Base-by-base conservation (phyloP, 2,113 vertebrate genomes). In the Misgurnus anguillicaudatus region DNA sequence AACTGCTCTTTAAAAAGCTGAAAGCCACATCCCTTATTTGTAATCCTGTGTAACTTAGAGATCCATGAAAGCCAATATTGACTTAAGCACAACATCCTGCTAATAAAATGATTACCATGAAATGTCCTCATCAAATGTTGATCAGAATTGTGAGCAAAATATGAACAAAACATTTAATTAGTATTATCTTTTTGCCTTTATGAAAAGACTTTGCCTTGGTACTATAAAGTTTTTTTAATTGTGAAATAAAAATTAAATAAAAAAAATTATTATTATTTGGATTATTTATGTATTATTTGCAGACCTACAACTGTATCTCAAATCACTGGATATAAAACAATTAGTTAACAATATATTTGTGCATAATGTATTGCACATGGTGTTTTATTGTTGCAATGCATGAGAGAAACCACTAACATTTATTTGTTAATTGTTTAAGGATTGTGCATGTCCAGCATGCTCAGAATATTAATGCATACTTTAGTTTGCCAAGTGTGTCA, bases 1-100 rank as follows among this genome's bases (percentile, higher is more conserved):
- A 65, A 58, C 42, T 55, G 24, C 19, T n/a, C 78, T 72, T 60
- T 3, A 74, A 69, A 65, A 38, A 45, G 78, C 72, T 47, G 47
- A 74, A 65, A 67, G 75, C 84, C 82, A 87, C 85, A 82, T 88
- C 83, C 81, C 67, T 85, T 75, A 78, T 70, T 66, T 38, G 83
- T 78, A 45, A 5, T 45, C 42, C 42, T 9, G 4, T 45, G 10
- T 45, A 82, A 67, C 65, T 58, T 39, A 82, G 77, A 79, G 72
- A 77, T 77, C 75, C 31, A 61, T 87, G 66, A 16, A 66, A 80
- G 66, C 21, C 51, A 53, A 57, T 72, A 72, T 41, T 57, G 48
- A 71, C 68, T 55, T 45, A 45, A 17, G 9, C 68, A 53, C 31
- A 9, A 53, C 68, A 71, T 71, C 24, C 42, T 45, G 42, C 42